Evolutionary conservation across 2,113 vertebrate genomes (phyloP), one percentile per base, ranked within the genome.

Genomic region (Hippocampus barbouri): DNA sequence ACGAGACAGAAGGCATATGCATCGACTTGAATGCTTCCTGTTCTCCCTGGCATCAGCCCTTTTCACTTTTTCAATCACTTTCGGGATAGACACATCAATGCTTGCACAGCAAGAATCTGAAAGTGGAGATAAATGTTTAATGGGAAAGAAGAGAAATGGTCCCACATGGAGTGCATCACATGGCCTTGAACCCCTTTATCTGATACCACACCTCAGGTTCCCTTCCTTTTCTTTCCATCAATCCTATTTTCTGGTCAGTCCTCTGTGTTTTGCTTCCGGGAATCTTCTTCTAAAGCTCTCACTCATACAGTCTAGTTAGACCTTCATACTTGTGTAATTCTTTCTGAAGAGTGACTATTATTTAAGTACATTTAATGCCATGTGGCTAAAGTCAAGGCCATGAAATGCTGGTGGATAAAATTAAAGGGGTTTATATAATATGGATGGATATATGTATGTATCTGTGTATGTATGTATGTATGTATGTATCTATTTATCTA

Each of bases 91-190:
- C 65, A 49, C 43, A 49, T 47, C 43, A 66, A 25, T 49, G 41
- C 65, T 66, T 66, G 43, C 65, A 25, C 45, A 49, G 43, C 43
- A 49, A 45, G 25, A 47, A 66, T 66, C 43, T 27, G 41, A 49
- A 23, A 66, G 65, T 66, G 65, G 23, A 25, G n/a, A 27, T 66
- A 18, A 66, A 66, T 45, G 15, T 66, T 43, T 47, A 49, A 66
- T 47, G 41, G 64, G 64, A 27, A 66, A 27, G 64, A 63, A 25
- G 61, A 63, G 61, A 63, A 38, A 61, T 61, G 59, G 15, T 45
- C 21, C 40, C 41, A 23, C 12, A 23, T 15, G 40, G 63, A 47
- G 43, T 49, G 16, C 43, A 47, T 18, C 64, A 49, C 41, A 25
- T 66, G 23, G 41, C 64, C n/a, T 25, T n/a, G 63, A 66, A 25